A percentile compares a stretch with the other conserved stretches of the same genome.
These are phyloP conservation scores for Cecropterus lyciades DNA, from an alignment of 1,140 invertebrate species.

Conservation along the genomic window DNA sequence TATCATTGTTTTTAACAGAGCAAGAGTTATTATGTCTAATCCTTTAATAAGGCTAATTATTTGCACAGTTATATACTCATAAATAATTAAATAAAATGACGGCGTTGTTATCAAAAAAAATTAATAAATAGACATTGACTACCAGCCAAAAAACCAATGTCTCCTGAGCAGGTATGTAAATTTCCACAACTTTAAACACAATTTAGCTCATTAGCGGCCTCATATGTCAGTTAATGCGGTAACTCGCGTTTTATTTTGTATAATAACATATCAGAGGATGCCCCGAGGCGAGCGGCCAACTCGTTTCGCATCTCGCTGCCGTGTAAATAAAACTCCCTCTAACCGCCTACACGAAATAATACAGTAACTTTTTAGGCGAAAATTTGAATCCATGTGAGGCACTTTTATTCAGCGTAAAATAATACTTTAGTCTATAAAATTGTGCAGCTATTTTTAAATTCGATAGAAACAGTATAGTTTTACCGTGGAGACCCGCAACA, in stretches of 20 bases:
- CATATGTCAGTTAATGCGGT: conserved; percentile 38
- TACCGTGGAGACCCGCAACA: too few species aligned
- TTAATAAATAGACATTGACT: too few species aligned
- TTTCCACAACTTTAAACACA: background rate
- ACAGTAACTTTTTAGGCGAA: conserved; percentile 39
- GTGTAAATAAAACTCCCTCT: conserved; percentile 70
- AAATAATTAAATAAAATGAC: too few species aligned
- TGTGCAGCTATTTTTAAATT: too few species aligned
- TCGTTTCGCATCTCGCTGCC: conserved; percentile 54
- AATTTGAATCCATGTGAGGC: conserved; percentile 17
- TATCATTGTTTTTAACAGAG: too few species aligned
- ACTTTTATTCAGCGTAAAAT: conserved; percentile 1
- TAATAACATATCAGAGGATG: conserved; percentile 76
- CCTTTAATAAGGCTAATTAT: too few species aligned
- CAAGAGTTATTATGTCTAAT: too few species aligned
- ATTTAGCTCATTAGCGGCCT: conserved; percentile 8
- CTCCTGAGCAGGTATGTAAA: background rate
- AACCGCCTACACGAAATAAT: conserved; percentile 56
- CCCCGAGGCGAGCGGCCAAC: conserved; percentile 51
- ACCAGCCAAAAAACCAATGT: too few species aligned
- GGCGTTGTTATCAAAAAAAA: too few species aligned
- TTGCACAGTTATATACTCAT: too few species aligned
- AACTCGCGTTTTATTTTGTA: conserved; percentile 71
- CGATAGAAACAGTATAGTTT: too few species aligned
- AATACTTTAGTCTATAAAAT: background rate